Base-by-base conservation (phyloP, 2,888 invertebrate genomes). In the Meiosimyza platycephala region DNA sequence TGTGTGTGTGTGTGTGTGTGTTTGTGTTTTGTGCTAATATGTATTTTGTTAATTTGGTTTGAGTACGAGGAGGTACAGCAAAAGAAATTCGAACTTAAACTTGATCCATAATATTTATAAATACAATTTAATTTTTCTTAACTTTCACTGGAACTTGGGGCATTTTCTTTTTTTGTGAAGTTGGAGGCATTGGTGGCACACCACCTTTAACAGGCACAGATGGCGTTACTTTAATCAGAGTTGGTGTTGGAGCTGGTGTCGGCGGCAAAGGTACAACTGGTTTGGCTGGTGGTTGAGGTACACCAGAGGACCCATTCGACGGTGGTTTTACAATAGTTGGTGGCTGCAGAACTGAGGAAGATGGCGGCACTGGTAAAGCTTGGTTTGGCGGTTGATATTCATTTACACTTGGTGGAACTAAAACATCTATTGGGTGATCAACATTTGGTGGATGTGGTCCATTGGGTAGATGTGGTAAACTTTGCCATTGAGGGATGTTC, bases 171-270 rank as follows among this genome's bases (percentile, higher is more conserved):
- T 72, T 75, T 52, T 55, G 70, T 57, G 40, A 68, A 59, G 63
- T 72, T 74, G 63, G 74, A 72, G 40, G 47, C 52, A 12, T 59
- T 22, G 9, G 22, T 15, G 7, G 9, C 18, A 12, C 4, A 12
- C 13, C 69, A 54, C 64, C 73, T 69, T 11, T 68, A 63, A 15
- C n/a, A 12, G 40, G 47, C 13, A 65, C 59, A 3, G 3, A 2
- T 33, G 22, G 48, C 4, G 28, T 55, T 12, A 63, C 51, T 5
- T 55, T 73, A 40, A 78, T 75, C n/a, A 78, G 71, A 50, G 78
- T 77, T n/a, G 79, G 79, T n/a, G 81, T 80, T 18, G 79, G 79
- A 9, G 77, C 72, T 28, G 79, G 82, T 12, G 78, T 80, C 18
- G 72, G 67, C n/a, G 83, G 81, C 72, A 79, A 71, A 22, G 79